phyloP scores from a whole-genome alignment of 2,113 vertebrate genomes.

The Aphelocoma coerulescens region DNA sequence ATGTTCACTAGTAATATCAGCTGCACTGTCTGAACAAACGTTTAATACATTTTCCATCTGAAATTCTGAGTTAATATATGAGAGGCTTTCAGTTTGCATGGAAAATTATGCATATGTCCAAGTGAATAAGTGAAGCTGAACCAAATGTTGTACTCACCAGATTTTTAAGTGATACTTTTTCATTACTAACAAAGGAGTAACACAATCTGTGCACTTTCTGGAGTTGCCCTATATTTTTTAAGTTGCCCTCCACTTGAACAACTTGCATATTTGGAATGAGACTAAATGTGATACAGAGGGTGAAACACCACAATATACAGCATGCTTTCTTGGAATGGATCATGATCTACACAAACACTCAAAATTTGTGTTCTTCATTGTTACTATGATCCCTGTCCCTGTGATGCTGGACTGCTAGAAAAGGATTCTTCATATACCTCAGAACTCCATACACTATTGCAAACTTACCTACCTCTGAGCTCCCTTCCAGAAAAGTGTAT shows the following conservation, averaged over 20 bases:
- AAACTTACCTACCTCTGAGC: background rate
- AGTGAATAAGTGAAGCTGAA: conserved; percentile 20
- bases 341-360: background rate
- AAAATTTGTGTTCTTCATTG: background rate
- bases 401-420: background rate
- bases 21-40: background rate
- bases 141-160: background rate
- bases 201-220: background rate
- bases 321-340: background rate
- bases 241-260: background rate
- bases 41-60: background rate
- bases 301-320: background rate
- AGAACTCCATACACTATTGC: background rate
- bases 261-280: background rate
- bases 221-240: background rate
- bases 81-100: background rate
- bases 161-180: conserved; percentile 1
- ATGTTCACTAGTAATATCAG: background rate
- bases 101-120: background rate
- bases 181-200: background rate
- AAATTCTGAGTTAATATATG: background rate
- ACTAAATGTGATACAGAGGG: background rate
- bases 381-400: background rate
- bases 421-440: background rate
- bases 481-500: background rate